Evolutionary conservation across 2,797 vertebrate genomes (phyloP), one percentile per base, ranked within the genome.

Genomic region (Helostoma temminkii): DNA sequence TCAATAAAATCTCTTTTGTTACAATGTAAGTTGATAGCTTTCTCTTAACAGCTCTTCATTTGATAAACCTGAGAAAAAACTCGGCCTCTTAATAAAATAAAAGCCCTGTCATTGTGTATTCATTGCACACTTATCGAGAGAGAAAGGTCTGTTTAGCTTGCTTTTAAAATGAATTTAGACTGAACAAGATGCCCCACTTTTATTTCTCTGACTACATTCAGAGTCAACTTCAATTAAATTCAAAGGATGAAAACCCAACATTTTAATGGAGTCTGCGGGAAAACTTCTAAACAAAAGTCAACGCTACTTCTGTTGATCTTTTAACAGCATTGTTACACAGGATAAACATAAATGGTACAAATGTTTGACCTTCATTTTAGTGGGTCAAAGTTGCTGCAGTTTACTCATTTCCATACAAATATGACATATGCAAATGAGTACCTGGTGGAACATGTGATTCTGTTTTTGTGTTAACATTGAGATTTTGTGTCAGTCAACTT

Each of bases 71-170:
- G 28, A 73, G 54, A 43, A 78, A 52, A 71, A 43, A 56, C 66
- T 36, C 1, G 4, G 30, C 53, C 64, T 68, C 30, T 54, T 55
- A 48, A 61, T 74, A 47, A 79, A 78, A 75, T 64, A 78, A 78
- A 71, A 78, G 71, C 21, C 67, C 24, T 45, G 64, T 82, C 59
- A 64, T 25, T 76, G 55, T 76, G 69, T 60, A 79, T 82, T 85
- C 48, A 69, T 22, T 49, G 28, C 74, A 57, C 57, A 66, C 55
- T 56, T 58, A 71, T 71, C 57, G 74, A 55, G 41, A 5, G 4
- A 65, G 55, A 55, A 69, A 45, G 39, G 34, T 39, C 71, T 18
- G n/a, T 73, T 81, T 69, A 45, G 24, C 71, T 58, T 30, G 42
- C 57, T 67, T 82, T 59, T 48, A 63, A 75, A 76, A 72, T 60